These are phyloP conservation scores for Synaphobranchus kaupii DNA, from an alignment of 2,797 vertebrate species.

Conservation along the genomic window DNA sequence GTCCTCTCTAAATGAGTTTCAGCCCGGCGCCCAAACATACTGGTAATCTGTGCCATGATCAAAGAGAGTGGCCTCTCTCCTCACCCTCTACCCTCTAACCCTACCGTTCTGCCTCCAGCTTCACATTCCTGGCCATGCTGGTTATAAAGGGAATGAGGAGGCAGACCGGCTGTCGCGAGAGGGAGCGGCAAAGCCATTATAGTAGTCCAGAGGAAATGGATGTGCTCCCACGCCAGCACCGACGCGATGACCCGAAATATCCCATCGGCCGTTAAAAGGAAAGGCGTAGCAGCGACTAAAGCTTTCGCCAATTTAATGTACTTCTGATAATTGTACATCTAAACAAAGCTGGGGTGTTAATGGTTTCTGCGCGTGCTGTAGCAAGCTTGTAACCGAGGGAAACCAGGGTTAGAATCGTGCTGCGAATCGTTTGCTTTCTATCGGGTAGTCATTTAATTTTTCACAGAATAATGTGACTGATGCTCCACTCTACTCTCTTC, in stretches of 20 bases:
- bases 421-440: background rate
- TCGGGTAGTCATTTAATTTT: background rate
- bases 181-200: constrained; percentile 74
- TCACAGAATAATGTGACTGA: background rate
- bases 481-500: background rate
- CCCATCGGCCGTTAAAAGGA: background rate
- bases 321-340: background rate
- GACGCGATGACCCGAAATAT: background rate
- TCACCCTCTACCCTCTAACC: constrained; percentile 18
- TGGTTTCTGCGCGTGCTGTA: background rate
- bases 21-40: background rate
- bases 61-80: background rate
- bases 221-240: background rate
- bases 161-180: constrained; percentile 89
- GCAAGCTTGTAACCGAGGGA: background rate
- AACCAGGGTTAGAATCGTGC: background rate
- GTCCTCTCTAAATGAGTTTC: background rate
- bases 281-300: background rate
- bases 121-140: constrained; percentile 90
- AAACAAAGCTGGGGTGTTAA: background rate
- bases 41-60: background rate
- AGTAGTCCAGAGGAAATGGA: background rate
- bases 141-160: constrained; percentile 89
- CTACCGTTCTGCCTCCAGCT: constrained; percentile 68
- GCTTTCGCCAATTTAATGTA: background rate